Base-by-base conservation (phyloP, 2,113 vertebrate genomes). In the Anhinga anhinga region DNA sequence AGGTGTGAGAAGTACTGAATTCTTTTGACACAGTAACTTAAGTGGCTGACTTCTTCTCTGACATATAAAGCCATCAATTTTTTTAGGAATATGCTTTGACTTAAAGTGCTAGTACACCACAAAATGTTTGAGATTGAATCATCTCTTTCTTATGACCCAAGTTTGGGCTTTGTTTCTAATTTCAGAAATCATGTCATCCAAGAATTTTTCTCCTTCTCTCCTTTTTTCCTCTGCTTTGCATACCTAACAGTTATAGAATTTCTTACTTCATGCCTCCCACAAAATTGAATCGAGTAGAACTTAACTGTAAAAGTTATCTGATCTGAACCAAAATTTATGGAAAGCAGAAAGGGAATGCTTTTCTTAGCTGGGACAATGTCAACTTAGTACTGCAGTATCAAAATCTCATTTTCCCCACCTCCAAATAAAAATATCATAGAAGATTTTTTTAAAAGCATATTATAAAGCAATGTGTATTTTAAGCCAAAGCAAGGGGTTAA, bases 271-370 rank as follows among this genome's bases (percentile, higher is more conserved):
- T 96, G 27, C 66, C 56, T 92, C 25, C 18, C 38, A 44, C 59
- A 69, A 93, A 96, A 83, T 23, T 22, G 26, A 94, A 76, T 91
- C 45, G 40, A 85, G 55, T 59, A 50, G 79, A 88, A 78, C 19
- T 53, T 55, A 62, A 82, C 50, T 56, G 66, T 5, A 66, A 30
- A 94, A 79, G 66, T 72, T 78, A 85, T 61, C 21, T 59, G 27
- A 69, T 85, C 47, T 58, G 74, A 87, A 84, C 45, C 4, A 2
- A 80, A 89, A 95, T 74, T 34, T 88, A 58, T 25, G 94, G 96
- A 96, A 97, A 94, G 87, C 94, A 96, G 96, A 96, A 97, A 96
- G 96, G 91, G 94, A 97, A 97, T 82, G 87, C 93, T 94, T 87
- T 80, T 96, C 62, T 80, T 85, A 91, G 95, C 94, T 97, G 84